phyloP scores from a whole-genome alignment of 2,113 vertebrate species.

The Cavia porcellus region DNA sequence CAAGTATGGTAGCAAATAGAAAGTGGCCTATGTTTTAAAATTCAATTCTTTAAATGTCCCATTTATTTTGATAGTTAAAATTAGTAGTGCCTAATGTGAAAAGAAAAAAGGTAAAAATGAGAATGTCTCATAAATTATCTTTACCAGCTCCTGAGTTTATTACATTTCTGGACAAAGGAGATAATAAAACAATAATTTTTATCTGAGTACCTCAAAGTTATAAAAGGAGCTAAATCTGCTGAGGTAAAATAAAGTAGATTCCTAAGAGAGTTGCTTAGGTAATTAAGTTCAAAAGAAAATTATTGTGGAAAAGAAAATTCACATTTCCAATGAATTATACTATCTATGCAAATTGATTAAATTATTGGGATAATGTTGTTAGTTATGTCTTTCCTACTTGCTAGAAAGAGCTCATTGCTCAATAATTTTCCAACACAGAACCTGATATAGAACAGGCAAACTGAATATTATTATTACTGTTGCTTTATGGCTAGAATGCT shows the following conservation, averaged over 20 bases:
- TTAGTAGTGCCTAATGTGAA: not conserved
- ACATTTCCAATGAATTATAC: slow-evolving; percentile 62
- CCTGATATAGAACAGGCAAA: not conserved
- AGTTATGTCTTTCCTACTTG: slow-evolving; percentile 44
- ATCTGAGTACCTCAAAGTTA: not conserved
- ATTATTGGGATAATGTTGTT: slow-evolving; percentile 33
- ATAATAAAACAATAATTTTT: not conserved
- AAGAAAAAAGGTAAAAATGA: slow-evolving; percentile 26
- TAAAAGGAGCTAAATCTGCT: not conserved
- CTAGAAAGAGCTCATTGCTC: not conserved
- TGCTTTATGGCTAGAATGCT: not conserved
- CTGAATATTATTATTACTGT: not conserved
- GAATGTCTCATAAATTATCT: not conserved
- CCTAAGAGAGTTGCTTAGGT: slow-evolving; percentile 5
- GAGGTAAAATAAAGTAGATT: not conserved
- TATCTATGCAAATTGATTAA: slow-evolving; percentile 53
- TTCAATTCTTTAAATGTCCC: not conserved
- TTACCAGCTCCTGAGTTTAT: not conserved
- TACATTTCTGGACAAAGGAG: not conserved
- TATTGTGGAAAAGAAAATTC: slow-evolving; percentile 55
- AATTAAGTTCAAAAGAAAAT: slow-evolving; percentile 57
- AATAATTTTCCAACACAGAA: slow-evolving; percentile 44
- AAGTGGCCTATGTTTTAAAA: not conserved
- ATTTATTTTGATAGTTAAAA: not conserved
- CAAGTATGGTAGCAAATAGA: not conserved